Base-by-base conservation (phyloP, 2,113 vertebrate species). In the Larimichthys polyactis region DNA sequence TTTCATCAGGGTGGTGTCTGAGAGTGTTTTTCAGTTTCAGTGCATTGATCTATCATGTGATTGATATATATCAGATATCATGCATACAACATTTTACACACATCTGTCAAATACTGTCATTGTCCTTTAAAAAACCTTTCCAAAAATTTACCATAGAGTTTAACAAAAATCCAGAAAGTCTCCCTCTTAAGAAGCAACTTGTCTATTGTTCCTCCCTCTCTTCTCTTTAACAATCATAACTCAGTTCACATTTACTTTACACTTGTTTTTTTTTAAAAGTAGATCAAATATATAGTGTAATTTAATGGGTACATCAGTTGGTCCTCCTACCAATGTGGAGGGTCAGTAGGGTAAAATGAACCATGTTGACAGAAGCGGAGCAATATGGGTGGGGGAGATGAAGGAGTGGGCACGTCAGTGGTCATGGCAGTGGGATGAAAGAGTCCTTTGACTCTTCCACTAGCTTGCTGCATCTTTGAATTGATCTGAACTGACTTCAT, bases 351-450 rank as follows among this genome's bases (percentile, higher is more conserved):
- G 57, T 59, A 14, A 48, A 63, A 32, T 4, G 60, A 75, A 63
- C 20, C 7, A 0, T n/a, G 24, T 9, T 15, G 71, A 40, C 32
- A n/a, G 54, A 54, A 63, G 67, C 52, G 65, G 65, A 84, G 73
- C 36, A 24, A 29, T 1, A 52, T 74, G 78, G 86, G 75, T 0
- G 40, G 2, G 2, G 78, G 57, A 19, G 73, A 84, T 62, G 62
- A 78, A 43, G 65, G 72, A 78, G 72, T 60, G 43, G 65, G 78
- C 55, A 80, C 73, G 71, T 82, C 86, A 75, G 62, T 77, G 67
- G 27, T 77, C 57, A 48, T 17, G 54, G 89, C 64, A 63, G 68
- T 44, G 59, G 77, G 87, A 89, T 89, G 83, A 91, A 91, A 82
- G 85, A 75, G 14, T 69, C 76, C 69, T 87, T 81, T 86, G 81